Percentiles rank a stretch among this genome's conserved stretches.
Conservation (phyloP, 2,113 vertebrate species). For the Gobio gobio region DNA sequence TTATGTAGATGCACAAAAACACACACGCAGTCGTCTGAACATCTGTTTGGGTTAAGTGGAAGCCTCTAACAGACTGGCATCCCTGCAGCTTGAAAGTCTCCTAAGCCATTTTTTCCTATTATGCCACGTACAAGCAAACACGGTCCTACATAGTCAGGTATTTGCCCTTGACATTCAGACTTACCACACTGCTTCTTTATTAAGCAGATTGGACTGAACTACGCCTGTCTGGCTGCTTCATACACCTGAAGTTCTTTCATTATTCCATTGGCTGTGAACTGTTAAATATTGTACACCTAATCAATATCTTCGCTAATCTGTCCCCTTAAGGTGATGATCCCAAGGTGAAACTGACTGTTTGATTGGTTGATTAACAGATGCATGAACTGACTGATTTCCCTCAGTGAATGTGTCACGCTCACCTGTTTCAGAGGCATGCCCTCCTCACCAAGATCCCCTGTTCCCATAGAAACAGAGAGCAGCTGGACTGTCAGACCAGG, state of each 20-base stretch:
- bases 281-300: background rate
- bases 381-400: slow-evolving; percentile 22
- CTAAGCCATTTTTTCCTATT: slow-evolving; percentile 35
- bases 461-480: slow-evolving; percentile 50
- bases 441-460: slow-evolving; percentile 6
- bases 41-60: slow-evolving; percentile 52
- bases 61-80: slow-evolving; percentile 47
- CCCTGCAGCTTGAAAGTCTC: slow-evolving; percentile 46
- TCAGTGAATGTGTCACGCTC: background rate
- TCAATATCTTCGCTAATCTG: background rate
- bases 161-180: slow-evolving; percentile 45
- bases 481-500: slow-evolving; percentile 58
- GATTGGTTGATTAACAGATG: slow-evolving; percentile 53
- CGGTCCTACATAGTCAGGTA: slow-evolving; percentile 35
- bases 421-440: slow-evolving; percentile 25
- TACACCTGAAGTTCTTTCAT: background rate
- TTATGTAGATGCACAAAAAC: slow-evolving; percentile 49
- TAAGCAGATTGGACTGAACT: background rate
- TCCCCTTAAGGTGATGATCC: slow-evolving; percentile 10
- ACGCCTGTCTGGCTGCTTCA: background rate
- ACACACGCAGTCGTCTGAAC: slow-evolving; percentile 18
- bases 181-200: slow-evolving; percentile 28
- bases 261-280: background rate
- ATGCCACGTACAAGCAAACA: slow-evolving; percentile 23
- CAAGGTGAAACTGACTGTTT: slow-evolving; percentile 65